Evolutionary conservation across 2,113 vertebrate genomes (phyloP).

Genomic region (Chaetura pelagica): DNA sequence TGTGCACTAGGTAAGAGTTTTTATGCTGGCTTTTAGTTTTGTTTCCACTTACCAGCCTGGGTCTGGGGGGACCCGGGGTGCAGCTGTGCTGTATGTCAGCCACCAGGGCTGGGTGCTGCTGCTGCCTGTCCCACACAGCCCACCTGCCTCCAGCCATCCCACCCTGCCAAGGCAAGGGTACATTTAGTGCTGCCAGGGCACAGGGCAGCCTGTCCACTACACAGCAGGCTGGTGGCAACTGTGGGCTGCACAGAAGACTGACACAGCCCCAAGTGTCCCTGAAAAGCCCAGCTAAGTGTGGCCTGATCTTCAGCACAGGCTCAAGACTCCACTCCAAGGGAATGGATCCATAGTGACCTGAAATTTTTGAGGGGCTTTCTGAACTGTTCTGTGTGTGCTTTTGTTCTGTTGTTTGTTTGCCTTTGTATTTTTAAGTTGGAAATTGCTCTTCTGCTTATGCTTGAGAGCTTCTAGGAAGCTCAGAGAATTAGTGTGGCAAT

Average conservation of each 20-base stretch:
- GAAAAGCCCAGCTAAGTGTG: not conserved
- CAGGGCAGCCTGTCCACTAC: not conserved
- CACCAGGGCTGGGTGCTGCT: not conserved
- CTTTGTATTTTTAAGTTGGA: not conserved
- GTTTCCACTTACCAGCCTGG: not conserved
- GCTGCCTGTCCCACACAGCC: accelerated
- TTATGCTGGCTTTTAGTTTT: not conserved
- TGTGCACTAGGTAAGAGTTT: not conserved
- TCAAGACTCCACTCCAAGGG: not conserved
- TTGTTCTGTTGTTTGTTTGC: not conserved
- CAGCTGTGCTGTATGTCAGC: not conserved
- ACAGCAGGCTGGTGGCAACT: not conserved
- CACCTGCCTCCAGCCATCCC: not conserved
- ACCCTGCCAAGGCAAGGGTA: accelerated
- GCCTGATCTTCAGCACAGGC: not conserved
- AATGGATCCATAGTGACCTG: not conserved
- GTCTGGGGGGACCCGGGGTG: not conserved
- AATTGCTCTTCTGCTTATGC: constrained; percentile 1
- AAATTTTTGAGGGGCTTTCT: not conserved
- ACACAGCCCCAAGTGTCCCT: accelerated
- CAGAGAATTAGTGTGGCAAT: constrained; percentile 14
- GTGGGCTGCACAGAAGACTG: not conserved
- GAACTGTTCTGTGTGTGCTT: accelerated
- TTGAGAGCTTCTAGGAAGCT: constrained; percentile 16
- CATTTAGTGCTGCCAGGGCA: not conserved